Conservation (phyloP, 2,113 vertebrate species). For the Cyprinus carpio region DNA sequence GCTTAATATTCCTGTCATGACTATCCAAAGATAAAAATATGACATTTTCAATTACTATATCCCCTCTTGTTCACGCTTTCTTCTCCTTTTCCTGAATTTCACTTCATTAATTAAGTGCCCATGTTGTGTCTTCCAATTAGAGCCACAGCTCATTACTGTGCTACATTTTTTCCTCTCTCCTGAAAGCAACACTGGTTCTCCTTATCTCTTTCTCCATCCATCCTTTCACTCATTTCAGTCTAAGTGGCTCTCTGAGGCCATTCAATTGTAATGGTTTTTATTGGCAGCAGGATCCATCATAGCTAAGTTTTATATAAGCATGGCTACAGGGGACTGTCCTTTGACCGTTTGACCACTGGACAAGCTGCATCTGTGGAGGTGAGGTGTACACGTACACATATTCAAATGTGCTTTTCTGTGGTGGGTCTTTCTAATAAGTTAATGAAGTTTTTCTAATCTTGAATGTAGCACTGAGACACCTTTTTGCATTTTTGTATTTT, state of each 20-base stretch:
- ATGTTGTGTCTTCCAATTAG: conserved; percentile 71
- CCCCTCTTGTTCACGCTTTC: conserved; percentile 19
- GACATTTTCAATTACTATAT: conserved; percentile 29
- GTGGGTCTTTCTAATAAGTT: no score
- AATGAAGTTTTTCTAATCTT: no score
- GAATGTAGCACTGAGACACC: no score
- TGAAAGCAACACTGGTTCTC: conserved; percentile 44
- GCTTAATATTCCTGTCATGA: conserved; percentile 30
- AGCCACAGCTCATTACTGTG: conserved; percentile 69
- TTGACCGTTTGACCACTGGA: conserved; percentile 16
- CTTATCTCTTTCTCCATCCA: conserved; percentile 30
- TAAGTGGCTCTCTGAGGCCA: conserved; percentile 59
- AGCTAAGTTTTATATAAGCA: conserved; percentile 67
- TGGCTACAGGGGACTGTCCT: not conserved
- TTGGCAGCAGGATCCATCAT: conserved; percentile 69
- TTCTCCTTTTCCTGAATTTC: not conserved
- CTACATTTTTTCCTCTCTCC: conserved; percentile 59
- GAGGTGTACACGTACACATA: not conserved
- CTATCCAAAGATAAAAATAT: not conserved
- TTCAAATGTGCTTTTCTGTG: no score
- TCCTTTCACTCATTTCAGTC: conserved; percentile 36
- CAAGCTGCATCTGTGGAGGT: not conserved
- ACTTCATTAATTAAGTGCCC: conserved; percentile 68
- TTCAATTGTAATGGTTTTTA: conserved; percentile 74
- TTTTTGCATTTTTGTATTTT: not conserved